Conservation (phyloP, 2,888 invertebrate genomes). For the Dynastes tityus region DNA sequence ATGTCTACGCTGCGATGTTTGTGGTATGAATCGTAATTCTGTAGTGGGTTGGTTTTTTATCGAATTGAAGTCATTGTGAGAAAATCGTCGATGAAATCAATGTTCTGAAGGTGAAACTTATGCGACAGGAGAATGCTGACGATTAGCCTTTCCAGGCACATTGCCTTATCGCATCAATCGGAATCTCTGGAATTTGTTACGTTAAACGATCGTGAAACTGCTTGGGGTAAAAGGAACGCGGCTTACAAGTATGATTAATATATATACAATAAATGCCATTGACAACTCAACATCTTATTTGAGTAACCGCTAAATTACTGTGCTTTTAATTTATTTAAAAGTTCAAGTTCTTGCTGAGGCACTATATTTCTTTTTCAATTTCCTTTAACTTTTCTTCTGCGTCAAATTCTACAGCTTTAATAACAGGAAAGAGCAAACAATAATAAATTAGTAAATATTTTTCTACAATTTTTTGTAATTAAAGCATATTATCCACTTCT, state of each 20-base stretch:
- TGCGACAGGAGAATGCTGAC: conserved; percentile 71
- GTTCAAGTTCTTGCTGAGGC: too few relatives aligned
- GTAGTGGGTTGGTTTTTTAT: conserved; percentile 73
- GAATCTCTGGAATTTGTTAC: background rate
- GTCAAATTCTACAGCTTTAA: too few relatives aligned
- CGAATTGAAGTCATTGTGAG: conserved; percentile 68
- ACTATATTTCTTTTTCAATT: too few relatives aligned
- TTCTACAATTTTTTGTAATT: too few relatives aligned
- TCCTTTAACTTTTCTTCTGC: too few relatives aligned
- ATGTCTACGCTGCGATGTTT: conserved; percentile 73
- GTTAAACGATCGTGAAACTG: conserved; percentile 62
- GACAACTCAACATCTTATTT: background rate
- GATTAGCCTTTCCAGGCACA: conserved; percentile 76
- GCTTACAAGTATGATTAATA: conserved; percentile 68
- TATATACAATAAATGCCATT: background rate
- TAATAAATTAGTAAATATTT: too few relatives aligned
- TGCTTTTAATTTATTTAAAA: too few relatives aligned
- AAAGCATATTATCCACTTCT: too few relatives aligned
- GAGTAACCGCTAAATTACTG: too few relatives aligned
- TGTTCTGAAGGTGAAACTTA: conserved; percentile 50
- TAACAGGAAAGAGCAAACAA: too few relatives aligned
- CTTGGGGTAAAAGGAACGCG: conserved; percentile 68
- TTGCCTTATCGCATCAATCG: conserved; percentile 69
- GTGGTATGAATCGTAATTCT: conserved; percentile 72
- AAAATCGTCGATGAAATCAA: conserved; percentile 54